phyloP scores from a whole-genome alignment of 2,888 invertebrate genomes.

The Apamea anceps region DNA sequence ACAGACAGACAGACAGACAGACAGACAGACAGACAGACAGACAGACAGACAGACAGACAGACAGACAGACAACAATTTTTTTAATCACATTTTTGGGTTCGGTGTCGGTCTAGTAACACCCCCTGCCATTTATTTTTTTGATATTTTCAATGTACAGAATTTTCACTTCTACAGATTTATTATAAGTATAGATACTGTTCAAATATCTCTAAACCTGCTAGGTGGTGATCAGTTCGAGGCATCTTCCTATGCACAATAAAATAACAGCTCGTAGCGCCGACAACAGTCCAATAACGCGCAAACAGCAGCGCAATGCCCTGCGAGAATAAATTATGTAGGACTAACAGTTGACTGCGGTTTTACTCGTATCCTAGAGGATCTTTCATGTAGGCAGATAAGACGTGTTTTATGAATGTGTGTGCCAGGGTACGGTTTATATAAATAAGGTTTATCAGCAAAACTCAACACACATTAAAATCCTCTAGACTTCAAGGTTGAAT shows the following conservation, averaged over 20 bases:
- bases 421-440: not conserved
- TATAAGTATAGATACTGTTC: not conserved
- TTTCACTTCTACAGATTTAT: too few species aligned
- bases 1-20: too few species aligned
- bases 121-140: too few species aligned
- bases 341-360: not conserved
- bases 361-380: not conserved
- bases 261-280: not conserved
- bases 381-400: not conserved
- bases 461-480: slow-evolving; percentile 18
- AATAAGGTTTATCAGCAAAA: slow-evolving; percentile 25
- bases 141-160: too few species aligned
- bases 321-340: not conserved
- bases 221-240: not conserved
- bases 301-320: not conserved
- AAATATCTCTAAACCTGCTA: not conserved
- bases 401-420: not conserved
- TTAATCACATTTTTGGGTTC: too few species aligned
- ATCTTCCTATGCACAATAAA: not conserved
- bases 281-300: not conserved
- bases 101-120: too few species aligned
- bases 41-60: too few species aligned
- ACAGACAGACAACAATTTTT: too few species aligned
- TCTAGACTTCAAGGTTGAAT: slow-evolving; percentile 40
- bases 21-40: too few species aligned